Base-by-base conservation (phyloP, 2,113 vertebrate species). In the Leptodactylus fuscus region DNA sequence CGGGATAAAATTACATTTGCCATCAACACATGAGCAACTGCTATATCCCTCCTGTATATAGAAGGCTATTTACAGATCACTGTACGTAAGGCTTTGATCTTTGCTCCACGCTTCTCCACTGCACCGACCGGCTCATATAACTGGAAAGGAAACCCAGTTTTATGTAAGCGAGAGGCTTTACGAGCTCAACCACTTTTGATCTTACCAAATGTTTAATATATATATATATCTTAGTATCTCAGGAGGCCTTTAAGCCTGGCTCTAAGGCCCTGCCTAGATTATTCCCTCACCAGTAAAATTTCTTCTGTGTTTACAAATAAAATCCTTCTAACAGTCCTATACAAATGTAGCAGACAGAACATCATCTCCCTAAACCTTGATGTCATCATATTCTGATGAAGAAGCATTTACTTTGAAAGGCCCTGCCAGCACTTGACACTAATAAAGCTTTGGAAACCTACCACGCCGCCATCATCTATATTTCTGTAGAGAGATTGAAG, bases 1-100 rank as follows among this genome's bases (percentile, higher is more conserved):
- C 60, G 7, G 27, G 32, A 65, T 65, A 32, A 65, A 16, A 9
- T 67, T 67, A 67, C 22, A 67, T 65, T 55, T 81, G 78, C 36
- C 78, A 27, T 46, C 16, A 38, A n/a, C 79, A 46, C 15, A 15
- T 58, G 22, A 27, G 32, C 49, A 80, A 44, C 55, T 44, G 36
- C 29, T 29, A 15, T 22, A 29, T 44, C 10, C 7, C 69, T 44
- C 36, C 15, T 1, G 16, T 44, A 44, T 48, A 46, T 67, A 81
- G 10, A 44, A 6, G 6, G 38, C 38, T 81, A 48, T 81, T 81
- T 67, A 65, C 22, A 48, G 58, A 67, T 67, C n/a, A 22, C 36
- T 60, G 55, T 20, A 81, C 24, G 15, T 24, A 81, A 34, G 65
- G 36, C 53, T 81, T 44, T 81, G 55, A 81, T 62, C 78, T 1